Percentiles rank a stretch among this genome's conserved stretches.
Conservation (phyloP, 2,888 invertebrate genomes). For the Trichopria drosophilae region DNA sequence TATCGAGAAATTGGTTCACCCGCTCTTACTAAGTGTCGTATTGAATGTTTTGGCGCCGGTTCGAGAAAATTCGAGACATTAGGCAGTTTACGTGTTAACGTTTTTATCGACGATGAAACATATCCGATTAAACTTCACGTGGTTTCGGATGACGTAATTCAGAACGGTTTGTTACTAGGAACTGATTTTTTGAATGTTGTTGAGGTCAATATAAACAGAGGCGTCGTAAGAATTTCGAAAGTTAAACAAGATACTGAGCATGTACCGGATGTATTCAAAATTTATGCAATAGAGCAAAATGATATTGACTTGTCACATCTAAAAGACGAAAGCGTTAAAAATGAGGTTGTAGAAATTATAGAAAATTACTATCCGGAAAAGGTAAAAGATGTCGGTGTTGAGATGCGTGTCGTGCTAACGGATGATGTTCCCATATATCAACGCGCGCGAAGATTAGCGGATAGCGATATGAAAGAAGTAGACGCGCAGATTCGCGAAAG, state of each 20-base stretch:
- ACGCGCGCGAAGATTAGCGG: too few relatives aligned
- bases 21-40: too few relatives aligned
- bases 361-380: constrained; percentile 20
- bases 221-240: constrained; percentile 5
- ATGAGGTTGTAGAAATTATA: background rate
- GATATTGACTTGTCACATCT: too few relatives aligned
- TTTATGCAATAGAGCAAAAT: constrained; percentile 1
- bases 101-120: constrained; percentile 20
- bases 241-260: constrained; percentile 7
- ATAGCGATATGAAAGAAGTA: too few relatives aligned
- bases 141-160: constrained; percentile 19
- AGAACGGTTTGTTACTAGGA: constrained; percentile 22
- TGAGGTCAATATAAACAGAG: constrained; percentile 17
- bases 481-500: too few relatives aligned
- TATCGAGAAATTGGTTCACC: too few relatives aligned
- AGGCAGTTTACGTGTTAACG: too few relatives aligned
- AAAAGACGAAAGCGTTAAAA: constrained; percentile 9
- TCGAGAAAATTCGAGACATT: too few relatives aligned
- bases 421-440: too few relatives aligned
- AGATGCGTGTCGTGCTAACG: too few relatives aligned
- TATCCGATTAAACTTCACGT: constrained; percentile 24
- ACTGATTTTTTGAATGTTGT: too few relatives aligned
- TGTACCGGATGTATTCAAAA: constrained; percentile 6
- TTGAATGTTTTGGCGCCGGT: too few relatives aligned
- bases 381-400: constrained; percentile 21